These are phyloP conservation scores for Danio rerio DNA, from an alignment of 2,113 vertebrate genomes.

Conservation along the genomic window DNA sequence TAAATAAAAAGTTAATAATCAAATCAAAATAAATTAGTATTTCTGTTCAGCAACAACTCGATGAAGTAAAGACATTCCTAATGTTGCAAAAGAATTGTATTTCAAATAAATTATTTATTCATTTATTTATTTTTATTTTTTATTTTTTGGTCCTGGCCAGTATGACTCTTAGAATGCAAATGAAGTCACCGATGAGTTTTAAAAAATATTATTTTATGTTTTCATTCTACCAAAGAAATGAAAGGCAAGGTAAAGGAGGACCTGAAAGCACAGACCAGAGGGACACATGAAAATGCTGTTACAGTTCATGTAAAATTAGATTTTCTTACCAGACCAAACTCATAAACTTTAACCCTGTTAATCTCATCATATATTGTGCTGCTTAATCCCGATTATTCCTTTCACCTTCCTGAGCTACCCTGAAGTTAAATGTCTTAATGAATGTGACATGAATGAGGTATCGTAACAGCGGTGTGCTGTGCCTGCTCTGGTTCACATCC, in stretches of 20 bases:
- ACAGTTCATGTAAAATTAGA: not conserved
- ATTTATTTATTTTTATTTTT: too few relatives aligned
- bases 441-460: slow-evolving; percentile 74
- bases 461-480: slow-evolving; percentile 64
- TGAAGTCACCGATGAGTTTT: not conserved
- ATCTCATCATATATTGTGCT: slow-evolving; percentile 79
- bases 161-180: not conserved
- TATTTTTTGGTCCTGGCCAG: too few relatives aligned
- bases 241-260: not conserved
- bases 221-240: not conserved
- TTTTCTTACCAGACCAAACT: slow-evolving; percentile 7
- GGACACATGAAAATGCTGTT: not conserved
- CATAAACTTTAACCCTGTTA: slow-evolving; percentile 67
- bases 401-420: slow-evolving; percentile 71
- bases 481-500: slow-evolving; percentile 31
- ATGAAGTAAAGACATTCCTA: too few relatives aligned
- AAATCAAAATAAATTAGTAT: too few relatives aligned
- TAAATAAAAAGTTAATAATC: too few relatives aligned
- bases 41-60: too few relatives aligned
- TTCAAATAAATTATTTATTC: too few relatives aligned
- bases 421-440: slow-evolving; percentile 78
- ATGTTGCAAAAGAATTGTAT: too few relatives aligned
- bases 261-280: not conserved
- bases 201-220: slow-evolving; percentile 24
- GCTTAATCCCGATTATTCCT: slow-evolving; percentile 81